Base-by-base conservation (phyloP, 2,888 invertebrate species). In the Andrena trimmerana region DNA sequence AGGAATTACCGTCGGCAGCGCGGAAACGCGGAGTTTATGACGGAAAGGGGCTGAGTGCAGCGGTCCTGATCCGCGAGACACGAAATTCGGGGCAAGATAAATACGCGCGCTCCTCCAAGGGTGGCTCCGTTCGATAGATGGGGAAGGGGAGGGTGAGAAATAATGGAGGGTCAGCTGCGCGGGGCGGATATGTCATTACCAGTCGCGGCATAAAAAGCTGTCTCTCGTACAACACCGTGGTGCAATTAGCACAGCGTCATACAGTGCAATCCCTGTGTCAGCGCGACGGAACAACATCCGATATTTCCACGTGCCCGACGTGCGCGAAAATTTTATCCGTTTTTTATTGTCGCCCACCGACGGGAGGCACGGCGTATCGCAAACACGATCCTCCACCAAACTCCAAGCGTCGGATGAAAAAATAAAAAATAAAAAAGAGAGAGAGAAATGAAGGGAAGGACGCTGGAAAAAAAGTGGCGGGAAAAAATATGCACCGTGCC, bases 101-200 rank as follows among this genome's bases (percentile, higher is more conserved):
- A 83, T 68, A 70, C 60, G 73, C 78, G 75, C 20, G 20, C 33
- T 72, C 65, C 81, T 69, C 52, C 71, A 77, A 79, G 77, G 73
- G 52, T 52, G 71, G 70, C 81, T 84, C 75, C 52, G 84, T 72
- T 78, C 72, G 84, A 84, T 80, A 74, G 77, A 84, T 77, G 69
- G 72, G 42, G 42, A 13, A 3, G 42, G 42, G 10, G 65, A 7
- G 31, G 31, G 31, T 20, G 88, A 78, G 89, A 90, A 91, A 91
- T 91, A 91, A 91, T 90, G 78, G 90, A 85, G 89, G 91, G 89
- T 91, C 90, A 91, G 89, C 90, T 91, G 91, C 85, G 82, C 81
- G 78, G 83, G 79, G 86, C 90, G 91, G 88, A 81, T 42, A 42
- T 91, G 91, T 91, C 91, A 91, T 89, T 87, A 86, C 84, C 91